Conservation (phyloP, 2,113 vertebrate genomes). For the Strix uralensis region DNA sequence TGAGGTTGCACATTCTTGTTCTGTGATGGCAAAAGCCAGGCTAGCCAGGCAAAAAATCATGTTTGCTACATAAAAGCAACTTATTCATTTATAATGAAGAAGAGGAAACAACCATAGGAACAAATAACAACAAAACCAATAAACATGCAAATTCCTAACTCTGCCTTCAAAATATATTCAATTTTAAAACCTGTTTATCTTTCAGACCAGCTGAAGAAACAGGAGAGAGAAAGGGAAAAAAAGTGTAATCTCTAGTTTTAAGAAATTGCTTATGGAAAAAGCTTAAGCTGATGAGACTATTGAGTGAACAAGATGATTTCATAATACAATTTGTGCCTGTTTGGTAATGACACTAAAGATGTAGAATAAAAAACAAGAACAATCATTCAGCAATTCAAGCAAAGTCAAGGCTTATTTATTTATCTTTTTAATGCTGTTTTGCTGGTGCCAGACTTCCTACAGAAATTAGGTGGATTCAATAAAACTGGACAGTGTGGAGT, state of each 20-base stretch:
- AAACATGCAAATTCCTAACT: constrained; percentile 61
- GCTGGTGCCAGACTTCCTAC: neutral
- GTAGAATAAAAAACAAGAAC: neutral
- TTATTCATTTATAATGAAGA: constrained; percentile 39
- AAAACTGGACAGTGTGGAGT: neutral
- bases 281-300: constrained; percentile 1
- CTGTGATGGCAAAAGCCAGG: neutral
- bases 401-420: neutral
- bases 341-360: constrained; percentile 13
- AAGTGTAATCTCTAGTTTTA: constrained; percentile 6
- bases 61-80: neutral
- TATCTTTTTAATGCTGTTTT: neutral
- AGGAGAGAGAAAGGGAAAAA: neutral
- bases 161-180: constrained; percentile 26
- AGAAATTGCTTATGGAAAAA: constrained; percentile 23
- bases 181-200: constrained; percentile 45
- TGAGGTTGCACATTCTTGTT: neutral
- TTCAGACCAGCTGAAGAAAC: constrained; percentile 27
- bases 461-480: neutral
- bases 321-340: constrained; percentile 5
- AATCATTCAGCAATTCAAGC: neutral
- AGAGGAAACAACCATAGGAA: neutral
- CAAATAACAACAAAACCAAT: constrained; percentile 47
- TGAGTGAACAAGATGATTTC: constrained; percentile 19
- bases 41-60: neutral